Conservation (phyloP, 2,797 vertebrate genomes). For the Cossypha dichroa region DNA sequence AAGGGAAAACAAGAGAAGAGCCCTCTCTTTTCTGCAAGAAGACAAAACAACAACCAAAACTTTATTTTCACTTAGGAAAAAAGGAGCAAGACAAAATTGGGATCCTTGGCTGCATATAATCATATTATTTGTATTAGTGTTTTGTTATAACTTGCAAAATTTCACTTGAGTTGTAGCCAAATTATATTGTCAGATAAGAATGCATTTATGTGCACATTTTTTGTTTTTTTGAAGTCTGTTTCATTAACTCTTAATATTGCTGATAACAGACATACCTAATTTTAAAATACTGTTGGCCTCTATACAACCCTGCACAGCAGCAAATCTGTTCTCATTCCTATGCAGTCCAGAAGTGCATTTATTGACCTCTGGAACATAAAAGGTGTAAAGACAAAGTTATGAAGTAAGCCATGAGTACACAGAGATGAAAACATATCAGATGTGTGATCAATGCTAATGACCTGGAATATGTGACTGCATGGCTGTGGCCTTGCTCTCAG, state of each 20-base stretch:
- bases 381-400: neutral
- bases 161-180: neutral
- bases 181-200: neutral
- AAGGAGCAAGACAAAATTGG: neutral
- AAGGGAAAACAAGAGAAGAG: neutral
- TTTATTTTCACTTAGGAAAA: neutral
- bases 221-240: neutral
- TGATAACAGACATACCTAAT: neutral
- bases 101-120: neutral
- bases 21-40: neutral
- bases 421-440: neutral
- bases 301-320: neutral
- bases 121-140: neutral
- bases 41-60: neutral
- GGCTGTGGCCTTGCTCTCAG: neutral
- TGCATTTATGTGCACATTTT: neutral
- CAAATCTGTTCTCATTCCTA: neutral
- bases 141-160: neutral
- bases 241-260: neutral
- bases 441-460: neutral
- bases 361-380: neutral
- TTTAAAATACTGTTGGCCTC: neutral
- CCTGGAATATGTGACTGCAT: neutral
- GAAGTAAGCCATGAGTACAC: neutral
- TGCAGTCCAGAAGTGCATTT: neutral